A percentile compares a stretch with the other conserved stretches of the same genome.
These are phyloP conservation scores for Drosophila kurseongensis DNA, from an alignment of 1,140 invertebrate genomes.

Conservation along the genomic window DNA sequence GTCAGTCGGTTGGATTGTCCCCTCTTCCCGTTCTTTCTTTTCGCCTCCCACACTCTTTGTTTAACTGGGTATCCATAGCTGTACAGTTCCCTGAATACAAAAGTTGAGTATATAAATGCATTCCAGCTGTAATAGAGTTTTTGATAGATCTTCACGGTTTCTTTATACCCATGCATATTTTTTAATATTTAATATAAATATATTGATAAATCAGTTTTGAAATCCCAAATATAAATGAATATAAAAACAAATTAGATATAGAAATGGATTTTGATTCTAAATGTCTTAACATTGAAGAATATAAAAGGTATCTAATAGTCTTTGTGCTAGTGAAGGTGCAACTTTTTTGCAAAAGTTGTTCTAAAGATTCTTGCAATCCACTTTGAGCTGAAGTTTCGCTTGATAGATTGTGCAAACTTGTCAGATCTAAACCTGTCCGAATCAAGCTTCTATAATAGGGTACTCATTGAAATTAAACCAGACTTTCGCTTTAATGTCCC, in stretches of 20 bases:
- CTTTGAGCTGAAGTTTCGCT: constrained; percentile 9
- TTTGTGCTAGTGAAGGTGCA: too few relatives aligned
- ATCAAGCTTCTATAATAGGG: constrained; percentile 27
- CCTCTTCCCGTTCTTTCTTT: constrained; percentile 6
- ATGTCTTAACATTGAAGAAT: too few relatives aligned
- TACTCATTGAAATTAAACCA: constrained; percentile 3
- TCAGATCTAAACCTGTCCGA: constrained; percentile 1
- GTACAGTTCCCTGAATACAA: neutral
- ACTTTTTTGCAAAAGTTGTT: neutral
- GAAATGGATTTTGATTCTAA: too few relatives aligned
- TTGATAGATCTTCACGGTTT: neutral
- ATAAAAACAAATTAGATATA: too few relatives aligned
- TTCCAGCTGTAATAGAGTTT: constrained; percentile 4
- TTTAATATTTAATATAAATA: too few relatives aligned
- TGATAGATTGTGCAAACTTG: constrained; percentile 6
- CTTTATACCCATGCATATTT: too few relatives aligned
- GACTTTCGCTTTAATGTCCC: constrained; percentile 22
- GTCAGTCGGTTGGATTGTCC: constrained; percentile 11
- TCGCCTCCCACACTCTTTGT: constrained; percentile 16
- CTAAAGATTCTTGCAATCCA: neutral
- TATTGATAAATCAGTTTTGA: too few relatives aligned
- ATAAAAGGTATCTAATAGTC: neutral
- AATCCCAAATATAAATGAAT: too few relatives aligned
- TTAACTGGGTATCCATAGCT: constrained; percentile 10
- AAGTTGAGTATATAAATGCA: constrained; percentile 41